Conservation (phyloP, 2,888 invertebrate species). For the Orthosia cruda region DNA sequence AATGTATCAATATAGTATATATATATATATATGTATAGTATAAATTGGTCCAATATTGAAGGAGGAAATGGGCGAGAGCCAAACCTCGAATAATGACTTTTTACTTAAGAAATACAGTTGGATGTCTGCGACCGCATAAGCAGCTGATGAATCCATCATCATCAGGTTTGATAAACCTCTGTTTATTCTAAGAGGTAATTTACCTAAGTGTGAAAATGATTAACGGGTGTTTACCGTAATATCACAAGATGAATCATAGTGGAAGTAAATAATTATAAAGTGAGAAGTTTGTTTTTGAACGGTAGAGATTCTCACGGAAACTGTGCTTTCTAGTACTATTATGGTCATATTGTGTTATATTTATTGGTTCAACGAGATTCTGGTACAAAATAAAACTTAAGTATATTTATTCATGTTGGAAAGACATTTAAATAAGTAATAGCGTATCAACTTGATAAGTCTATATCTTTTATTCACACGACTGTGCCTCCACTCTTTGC, state of each 20-base stretch:
- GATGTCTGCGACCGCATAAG: too few relatives aligned
- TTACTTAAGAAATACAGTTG: too few relatives aligned
- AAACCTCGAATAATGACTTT: too few relatives aligned
- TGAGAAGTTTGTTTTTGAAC: constrained; percentile 6
- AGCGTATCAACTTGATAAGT: too few relatives aligned
- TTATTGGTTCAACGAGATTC: background rate
- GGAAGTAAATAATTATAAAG: background rate
- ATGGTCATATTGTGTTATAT: background rate
- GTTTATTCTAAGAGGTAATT: constrained; percentile 7
- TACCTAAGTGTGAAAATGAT: constrained; percentile 32
- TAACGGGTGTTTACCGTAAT: constrained; percentile 49
- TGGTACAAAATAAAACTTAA: too few relatives aligned
- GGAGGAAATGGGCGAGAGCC: too few relatives aligned
- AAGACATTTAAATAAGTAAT: background rate
- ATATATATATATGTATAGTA: too few relatives aligned
- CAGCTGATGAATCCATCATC: too few relatives aligned
- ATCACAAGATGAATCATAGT: constrained; percentile 10
- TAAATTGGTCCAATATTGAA: too few relatives aligned
- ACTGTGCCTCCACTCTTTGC: background rate
- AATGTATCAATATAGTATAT: too few relatives aligned
- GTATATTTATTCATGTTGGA: background rate
- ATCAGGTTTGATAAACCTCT: background rate
- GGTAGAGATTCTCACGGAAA: constrained; percentile 16
- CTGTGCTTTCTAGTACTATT: background rate
- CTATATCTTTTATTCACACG: too few relatives aligned